These are phyloP conservation scores for Australoheros scitulus DNA, from an alignment of 2,113 vertebrate genomes.

Conservation along the genomic window DNA sequence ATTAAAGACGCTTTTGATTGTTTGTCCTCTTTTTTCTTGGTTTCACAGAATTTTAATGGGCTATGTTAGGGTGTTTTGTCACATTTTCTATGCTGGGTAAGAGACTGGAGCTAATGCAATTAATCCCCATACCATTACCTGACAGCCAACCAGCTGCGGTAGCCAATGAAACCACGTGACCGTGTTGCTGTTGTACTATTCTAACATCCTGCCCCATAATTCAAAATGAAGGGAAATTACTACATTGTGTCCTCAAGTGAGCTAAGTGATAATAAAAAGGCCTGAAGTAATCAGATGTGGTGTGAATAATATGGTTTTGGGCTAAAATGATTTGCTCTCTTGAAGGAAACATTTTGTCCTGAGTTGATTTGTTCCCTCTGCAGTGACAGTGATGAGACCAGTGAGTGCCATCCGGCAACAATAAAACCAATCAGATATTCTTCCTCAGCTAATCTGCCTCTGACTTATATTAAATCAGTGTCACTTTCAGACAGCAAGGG, in stretches of 20 bases:
- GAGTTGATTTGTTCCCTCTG: constrained; percentile 38
- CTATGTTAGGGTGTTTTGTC: constrained; percentile 59
- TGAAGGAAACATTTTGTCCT: constrained; percentile 29
- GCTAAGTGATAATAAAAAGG: constrained; percentile 23
- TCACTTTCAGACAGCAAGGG: constrained; percentile 46
- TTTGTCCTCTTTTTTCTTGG: constrained; percentile 44
- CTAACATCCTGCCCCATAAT: constrained; percentile 14
- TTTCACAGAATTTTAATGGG: constrained; percentile 72
- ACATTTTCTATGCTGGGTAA: constrained; percentile 57
- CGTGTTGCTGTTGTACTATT: constrained; percentile 23
- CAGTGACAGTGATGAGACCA: constrained; percentile 46
- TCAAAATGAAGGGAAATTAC: constrained; percentile 24
- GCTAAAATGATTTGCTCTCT: constrained; percentile 23
- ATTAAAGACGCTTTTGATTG: constrained; percentile 76
- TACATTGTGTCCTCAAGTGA: constrained; percentile 18
- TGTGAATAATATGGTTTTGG: constrained; percentile 26
- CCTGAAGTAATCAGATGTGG: constrained; percentile 22
- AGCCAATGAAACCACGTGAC: constrained; percentile 46
- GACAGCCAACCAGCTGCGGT: constrained; percentile 49
- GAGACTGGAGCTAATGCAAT: constrained; percentile 68
- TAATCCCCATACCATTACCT: constrained; percentile 64
- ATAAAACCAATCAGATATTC: constrained; percentile 43
- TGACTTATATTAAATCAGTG: constrained; percentile 61
- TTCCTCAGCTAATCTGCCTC: constrained; percentile 65
- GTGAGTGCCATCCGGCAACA: constrained; percentile 8